phyloP scores from a whole-genome alignment of 1,140 invertebrate genomes.

The Platorchestia sp. region DNA sequence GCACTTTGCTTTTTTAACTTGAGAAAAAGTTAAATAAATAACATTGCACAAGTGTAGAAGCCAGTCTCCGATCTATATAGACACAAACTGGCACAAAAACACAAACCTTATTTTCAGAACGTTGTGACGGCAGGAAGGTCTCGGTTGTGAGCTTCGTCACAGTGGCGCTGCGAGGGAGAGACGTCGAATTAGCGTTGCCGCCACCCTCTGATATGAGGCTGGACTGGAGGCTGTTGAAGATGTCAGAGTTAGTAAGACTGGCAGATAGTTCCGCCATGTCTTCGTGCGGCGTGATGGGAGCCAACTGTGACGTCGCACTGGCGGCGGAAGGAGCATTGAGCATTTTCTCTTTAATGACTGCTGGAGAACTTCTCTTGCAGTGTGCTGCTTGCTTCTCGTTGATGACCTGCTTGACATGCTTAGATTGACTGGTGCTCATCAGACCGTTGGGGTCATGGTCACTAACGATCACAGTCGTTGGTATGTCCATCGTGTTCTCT shows the following conservation, averaged over 20 bases:
- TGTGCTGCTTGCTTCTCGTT: conserved; percentile 34
- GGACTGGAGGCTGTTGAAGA: conserved; percentile 42
- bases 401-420: conserved; percentile 11
- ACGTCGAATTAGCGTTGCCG: background rate
- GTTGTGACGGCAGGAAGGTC: conserved; percentile 24
- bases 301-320: background rate
- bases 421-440: conserved; percentile 39
- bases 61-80: background rate
- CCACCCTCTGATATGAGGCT: conserved; percentile 37
- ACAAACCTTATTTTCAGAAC: conserved; percentile 1
- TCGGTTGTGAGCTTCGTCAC: conserved; percentile 37
- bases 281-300: conserved; percentile 40
- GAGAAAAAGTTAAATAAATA: background rate
- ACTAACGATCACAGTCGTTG: background rate
- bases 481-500: background rate
- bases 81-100: background rate
- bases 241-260: conserved; percentile 34
- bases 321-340: background rate
- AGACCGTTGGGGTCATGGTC: background rate
- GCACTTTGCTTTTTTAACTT: too few relatives aligned
- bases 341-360: conserved; percentile 43
- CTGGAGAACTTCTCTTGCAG: conserved; percentile 21
- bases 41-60: background rate
- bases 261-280: conserved; percentile 44
- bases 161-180: conserved; percentile 27